Percentiles rank a stretch among this genome's conserved stretches.
Conservation (phyloP, 2,113 vertebrate species). For the Elgaria multicarinata region DNA sequence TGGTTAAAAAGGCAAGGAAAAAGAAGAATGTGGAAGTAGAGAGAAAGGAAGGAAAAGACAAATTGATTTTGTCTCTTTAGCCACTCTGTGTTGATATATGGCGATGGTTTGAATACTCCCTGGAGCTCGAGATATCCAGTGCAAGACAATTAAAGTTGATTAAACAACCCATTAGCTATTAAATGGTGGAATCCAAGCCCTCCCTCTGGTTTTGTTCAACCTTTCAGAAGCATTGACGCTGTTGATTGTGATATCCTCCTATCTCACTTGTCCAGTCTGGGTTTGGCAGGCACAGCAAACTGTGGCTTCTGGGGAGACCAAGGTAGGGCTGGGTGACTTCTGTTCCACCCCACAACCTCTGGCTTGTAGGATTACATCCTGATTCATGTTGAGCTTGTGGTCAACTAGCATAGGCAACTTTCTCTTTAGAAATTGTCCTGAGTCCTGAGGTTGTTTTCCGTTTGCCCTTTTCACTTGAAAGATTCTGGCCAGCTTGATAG, state of each 20-base stretch:
- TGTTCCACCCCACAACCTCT: too few species aligned
- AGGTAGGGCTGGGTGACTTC: too few species aligned
- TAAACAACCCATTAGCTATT: not conserved
- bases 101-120: not conserved
- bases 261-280: too few species aligned
- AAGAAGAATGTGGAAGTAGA: not conserved
- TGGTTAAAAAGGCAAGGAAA: not conserved
- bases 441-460: slow-evolving; percentile 3
- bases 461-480: slow-evolving; percentile 47
- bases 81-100: not conserved
- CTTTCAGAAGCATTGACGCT: too few species aligned
- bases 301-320: too few species aligned
- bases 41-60: not conserved
- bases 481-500: slow-evolving; percentile 22
- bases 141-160: not conserved
- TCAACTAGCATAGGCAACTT: not conserved
- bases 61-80: not conserved
- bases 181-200: not conserved
- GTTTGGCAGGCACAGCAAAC: too few species aligned
- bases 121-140: not conserved
- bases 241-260: too few species aligned
- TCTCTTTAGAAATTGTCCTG: not conserved
- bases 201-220: too few species aligned
- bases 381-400: not conserved
- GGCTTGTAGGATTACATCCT: not conserved